Base-by-base conservation (phyloP, 2,113 vertebrate genomes). In the Cyphomyrus discorhynchus region DNA sequence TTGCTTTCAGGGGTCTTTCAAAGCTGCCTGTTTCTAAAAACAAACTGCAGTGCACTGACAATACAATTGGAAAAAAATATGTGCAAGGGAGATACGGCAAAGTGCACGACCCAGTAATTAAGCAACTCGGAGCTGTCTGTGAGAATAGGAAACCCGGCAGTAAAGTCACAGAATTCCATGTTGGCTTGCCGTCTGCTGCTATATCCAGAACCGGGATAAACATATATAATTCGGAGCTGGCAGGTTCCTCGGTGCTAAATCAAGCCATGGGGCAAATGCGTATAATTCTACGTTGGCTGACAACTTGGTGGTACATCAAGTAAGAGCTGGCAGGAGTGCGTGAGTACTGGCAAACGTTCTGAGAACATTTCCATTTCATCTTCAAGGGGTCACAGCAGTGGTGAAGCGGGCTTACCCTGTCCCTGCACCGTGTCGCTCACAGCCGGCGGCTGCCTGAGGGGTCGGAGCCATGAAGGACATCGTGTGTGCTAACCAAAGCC, bases 161-260 rank as follows among this genome's bases (percentile, higher is more conserved):
- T 19, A 53, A 53, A 53, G 27, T 24, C 17, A 56, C 15, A 49
- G 49, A 87, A 53, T 53, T 39, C 27, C 27, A 49, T 31, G 49
- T 15, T 87, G 49, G 49, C n/a, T 53, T 27, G 49, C 85, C 8
- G 47, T 56, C 85, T 27, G 15, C 27, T 52, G 47, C 27, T 87
- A 87, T 87, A 87, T 87, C 85, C 85, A 87, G 85, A 19, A 19
- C 13, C 2, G 27, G 47, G 85, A 53, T 87, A 87, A 87, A 53
- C 47, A 87, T 87, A 87, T 87, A 49, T 87, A 53, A 87, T 87
- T 87, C 49, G n/a, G 85, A 53, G 85, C 49, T 87, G 85, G 85
- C 85, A 5, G 19, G 17, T 15, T 87, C 50, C 5, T 47, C 15
- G 17, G 49, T 13, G 49, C 85, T 87, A 87, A 87, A 87, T 87